Conservation (phyloP, 2,888 invertebrate species). For the Panzeria rudis region DNA sequence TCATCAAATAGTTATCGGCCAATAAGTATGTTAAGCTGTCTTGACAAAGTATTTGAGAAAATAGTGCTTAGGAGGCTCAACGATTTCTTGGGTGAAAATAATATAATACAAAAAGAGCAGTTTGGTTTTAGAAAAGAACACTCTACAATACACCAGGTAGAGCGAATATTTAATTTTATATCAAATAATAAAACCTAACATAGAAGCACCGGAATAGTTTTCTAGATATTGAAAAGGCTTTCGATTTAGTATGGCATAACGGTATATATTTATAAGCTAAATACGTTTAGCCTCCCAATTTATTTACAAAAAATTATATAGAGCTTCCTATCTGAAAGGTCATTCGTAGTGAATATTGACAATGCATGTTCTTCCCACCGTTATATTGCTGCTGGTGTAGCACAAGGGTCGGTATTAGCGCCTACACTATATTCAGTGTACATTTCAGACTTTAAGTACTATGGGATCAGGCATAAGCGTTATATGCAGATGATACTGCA, state of each 20-base stretch:
- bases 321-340: no score
- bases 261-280: neutral
- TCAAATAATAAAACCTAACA: neutral
- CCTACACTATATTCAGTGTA: constrained; percentile 5
- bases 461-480: neutral
- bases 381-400: neutral
- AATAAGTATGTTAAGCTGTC: constrained; percentile 12
- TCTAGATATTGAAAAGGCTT: no score
- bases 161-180: constrained; percentile 3
- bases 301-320: neutral
- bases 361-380: neutral
- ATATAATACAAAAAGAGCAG: neutral
- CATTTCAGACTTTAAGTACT: neutral
- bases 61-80: neutral
- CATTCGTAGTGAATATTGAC: neutral
- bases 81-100: neutral
- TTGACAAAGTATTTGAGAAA: constrained; percentile 26
- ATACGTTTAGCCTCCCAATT: neutral
- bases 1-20: constrained; percentile 15
- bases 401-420: constrained; percentile 10
- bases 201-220: neutral
- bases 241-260: no score
- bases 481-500: constrained; percentile 18
- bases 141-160: constrained; percentile 12
- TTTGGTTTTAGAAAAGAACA: constrained; percentile 16